Percentiles rank a stretch among this genome's conserved stretches.
Conservation (phyloP, 2,113 vertebrate genomes). For the Verasper variegatus region DNA sequence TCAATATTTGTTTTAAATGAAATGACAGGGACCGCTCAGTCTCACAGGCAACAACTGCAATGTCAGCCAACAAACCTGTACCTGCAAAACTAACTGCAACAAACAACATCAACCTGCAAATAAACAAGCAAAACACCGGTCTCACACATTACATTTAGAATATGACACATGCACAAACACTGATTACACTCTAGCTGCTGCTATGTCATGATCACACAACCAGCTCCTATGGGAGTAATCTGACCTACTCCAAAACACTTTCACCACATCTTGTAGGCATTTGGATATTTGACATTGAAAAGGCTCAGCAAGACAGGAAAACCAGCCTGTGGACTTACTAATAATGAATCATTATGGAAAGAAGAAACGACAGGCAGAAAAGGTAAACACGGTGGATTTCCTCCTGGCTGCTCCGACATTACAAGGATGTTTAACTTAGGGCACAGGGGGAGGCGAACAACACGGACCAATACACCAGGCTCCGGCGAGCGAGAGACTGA, state of each 20-base stretch:
- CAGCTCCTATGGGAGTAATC: slow-evolving; percentile 17
- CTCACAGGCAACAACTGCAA: slow-evolving; percentile 17
- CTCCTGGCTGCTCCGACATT: slow-evolving; percentile 59
- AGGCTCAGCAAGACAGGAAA: slow-evolving; percentile 43
- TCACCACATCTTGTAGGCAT: slow-evolving; percentile 50
- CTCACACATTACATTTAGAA: not conserved
- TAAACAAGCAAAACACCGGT: slow-evolving; percentile 4
- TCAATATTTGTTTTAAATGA: slow-evolving; percentile 63
- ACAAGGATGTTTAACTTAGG: slow-evolving; percentile 65
- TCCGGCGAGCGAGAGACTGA: slow-evolving; percentile 25
- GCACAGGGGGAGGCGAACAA: slow-evolving; percentile 68
- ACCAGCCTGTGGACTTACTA: slow-evolving; percentile 24
- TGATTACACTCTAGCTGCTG: slow-evolving; percentile 1
- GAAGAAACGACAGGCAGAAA: slow-evolving; percentile 55
- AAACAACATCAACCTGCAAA: not conserved
- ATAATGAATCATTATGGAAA: slow-evolving; percentile 62
- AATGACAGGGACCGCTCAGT: slow-evolving; percentile 41
- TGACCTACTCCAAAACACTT: slow-evolving; percentile 45
- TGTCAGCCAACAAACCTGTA: not conserved
- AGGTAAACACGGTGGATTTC: slow-evolving; percentile 68
- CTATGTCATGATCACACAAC: slow-evolving; percentile 12
- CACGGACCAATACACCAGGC: slow-evolving; percentile 41
- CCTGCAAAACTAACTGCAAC: no score
- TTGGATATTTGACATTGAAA: slow-evolving; percentile 60
- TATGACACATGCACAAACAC: not conserved